A percentile compares a stretch with the other conserved stretches of the same genome.
These are phyloP conservation scores for Opisthograptis luteolata DNA, from an alignment of 2,888 invertebrate genomes.

Conservation along the genomic window DNA sequence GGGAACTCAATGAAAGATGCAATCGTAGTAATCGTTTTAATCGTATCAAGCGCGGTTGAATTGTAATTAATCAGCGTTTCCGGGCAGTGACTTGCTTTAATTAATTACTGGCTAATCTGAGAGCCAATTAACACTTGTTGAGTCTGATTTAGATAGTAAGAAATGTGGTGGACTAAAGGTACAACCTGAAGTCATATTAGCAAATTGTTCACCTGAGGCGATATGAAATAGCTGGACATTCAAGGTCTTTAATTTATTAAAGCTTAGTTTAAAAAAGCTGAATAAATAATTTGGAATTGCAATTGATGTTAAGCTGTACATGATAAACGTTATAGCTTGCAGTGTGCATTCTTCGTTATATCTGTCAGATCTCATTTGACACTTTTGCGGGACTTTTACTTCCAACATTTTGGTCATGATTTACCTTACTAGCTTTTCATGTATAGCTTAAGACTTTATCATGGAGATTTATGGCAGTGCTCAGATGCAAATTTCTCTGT, in stretches of 20 bases:
- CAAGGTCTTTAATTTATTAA: too few species aligned
- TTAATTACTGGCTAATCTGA: constrained; percentile 28
- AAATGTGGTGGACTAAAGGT: constrained; percentile 10
- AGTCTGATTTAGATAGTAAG: constrained; percentile 31
- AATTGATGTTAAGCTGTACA: too few species aligned
- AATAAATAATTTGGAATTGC: too few species aligned
- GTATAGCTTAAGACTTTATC: background rate
- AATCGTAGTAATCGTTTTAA: constrained; percentile 18
- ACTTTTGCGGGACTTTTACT: too few species aligned
- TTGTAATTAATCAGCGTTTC: constrained; percentile 34
- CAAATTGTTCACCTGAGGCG: too few species aligned
- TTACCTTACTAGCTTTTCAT: background rate
- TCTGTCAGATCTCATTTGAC: too few species aligned
- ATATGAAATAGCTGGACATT: too few species aligned
- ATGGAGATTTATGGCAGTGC: constrained; percentile 8
- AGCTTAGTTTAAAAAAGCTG: too few species aligned
- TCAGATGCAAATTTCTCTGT: constrained; percentile 27
- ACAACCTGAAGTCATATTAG: too few species aligned
- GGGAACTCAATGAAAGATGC: constrained; percentile 27
- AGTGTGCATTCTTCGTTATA: too few species aligned
- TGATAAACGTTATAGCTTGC: too few species aligned
- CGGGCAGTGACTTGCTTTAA: constrained; percentile 26
- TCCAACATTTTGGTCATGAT: background rate
- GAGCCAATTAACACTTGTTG: constrained; percentile 36
- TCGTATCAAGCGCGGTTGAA: constrained; percentile 26